Base-by-base conservation (phyloP, 2,888 invertebrate species). In the Pammene fasciana region DNA sequence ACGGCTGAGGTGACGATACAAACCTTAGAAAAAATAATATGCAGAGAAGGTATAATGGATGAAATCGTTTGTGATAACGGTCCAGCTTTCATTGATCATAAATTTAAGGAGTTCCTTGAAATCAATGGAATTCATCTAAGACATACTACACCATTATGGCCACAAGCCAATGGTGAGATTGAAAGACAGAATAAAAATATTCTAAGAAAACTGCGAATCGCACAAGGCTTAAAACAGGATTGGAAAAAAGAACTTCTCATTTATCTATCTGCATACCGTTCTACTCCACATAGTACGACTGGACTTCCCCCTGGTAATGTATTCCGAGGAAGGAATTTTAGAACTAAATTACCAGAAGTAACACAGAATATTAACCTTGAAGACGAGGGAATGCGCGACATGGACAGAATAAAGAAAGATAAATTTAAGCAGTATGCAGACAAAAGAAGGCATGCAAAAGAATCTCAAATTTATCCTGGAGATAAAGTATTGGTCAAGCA, bases 151-250 rank as follows among this genome's bases (percentile, higher is more conserved):
- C 70, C 67, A 0, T 43, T 67, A 6, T 72, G 68, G 72, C 72
- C 66, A 2, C 72, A 72, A 38, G 67, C 66, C 2, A 72, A 72
- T 26, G 72, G 70, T 1, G 67, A 72, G 34, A 64, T 70, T 0
- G 67, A 72, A 57, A 41, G 72, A 41, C 70, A 72, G 56, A 72
- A 62, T 38, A 66, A 57, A 34, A 59, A 56, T 18, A 43, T 71
- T 0, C 26, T 71, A 14, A 67, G 64, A 67, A 46, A 67, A 11
- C 18, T 68, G 43, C 41, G 48, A 9, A 68, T 68, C 14, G 59
- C 57, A 1, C 68, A 68, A 45, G 52, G n/a, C 0, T 5, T 56
- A 18, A 68, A 65, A 13, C 13, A 43, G 18, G 59, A 68, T 34
- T 68, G 68, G 57, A 68, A 59, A 34, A 46, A 8, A 9, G 55